Conservation (phyloP, 2,888 invertebrate species). For the Drosophila bunnanda region DNA sequence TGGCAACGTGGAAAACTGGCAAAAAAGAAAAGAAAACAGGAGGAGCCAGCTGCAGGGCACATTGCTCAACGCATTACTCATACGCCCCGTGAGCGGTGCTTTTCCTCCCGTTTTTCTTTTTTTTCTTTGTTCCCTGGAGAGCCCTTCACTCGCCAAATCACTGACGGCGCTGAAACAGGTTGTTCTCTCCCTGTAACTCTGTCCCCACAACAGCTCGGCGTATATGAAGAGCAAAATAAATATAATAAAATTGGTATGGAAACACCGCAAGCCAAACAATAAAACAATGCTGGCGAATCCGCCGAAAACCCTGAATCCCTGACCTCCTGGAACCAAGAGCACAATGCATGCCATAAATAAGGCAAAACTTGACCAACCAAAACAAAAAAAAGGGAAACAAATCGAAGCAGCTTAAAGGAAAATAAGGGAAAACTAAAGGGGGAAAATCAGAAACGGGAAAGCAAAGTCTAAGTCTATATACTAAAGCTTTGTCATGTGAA, state of each 20-base stretch:
- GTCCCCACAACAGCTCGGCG: not conserved
- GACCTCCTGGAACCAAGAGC: not conserved
- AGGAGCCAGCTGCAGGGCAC: constrained; percentile 37
- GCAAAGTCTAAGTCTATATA: not conserved
- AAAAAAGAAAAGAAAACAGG: too few relatives aligned
- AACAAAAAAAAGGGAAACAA: constrained; percentile 1
- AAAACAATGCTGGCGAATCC: constrained; percentile 44
- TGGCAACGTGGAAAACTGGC: not conserved
- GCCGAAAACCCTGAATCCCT: constrained; percentile 8
- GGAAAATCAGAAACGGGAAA: not conserved
- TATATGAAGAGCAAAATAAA: constrained; percentile 66
- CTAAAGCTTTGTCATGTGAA: not conserved
- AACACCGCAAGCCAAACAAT: constrained; percentile 51
- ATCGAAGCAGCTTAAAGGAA: constrained; percentile 3
- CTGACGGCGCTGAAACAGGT: constrained; percentile 25
- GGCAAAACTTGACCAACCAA: constrained; percentile 11
- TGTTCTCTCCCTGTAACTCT: constrained; percentile 1
- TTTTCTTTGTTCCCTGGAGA: constrained; percentile 39
- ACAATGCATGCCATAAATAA: constrained; percentile 59
- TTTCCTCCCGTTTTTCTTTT: too few relatives aligned
- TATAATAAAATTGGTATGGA: constrained; percentile 60
- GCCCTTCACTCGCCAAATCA: constrained; percentile 45
- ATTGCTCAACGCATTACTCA: constrained; percentile 43
- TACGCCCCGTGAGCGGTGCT: constrained; percentile 29
- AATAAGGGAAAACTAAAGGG: not conserved